phyloP scores from a whole-genome alignment of 2,888 invertebrate species.

The Synergus gifuensis region DNA sequence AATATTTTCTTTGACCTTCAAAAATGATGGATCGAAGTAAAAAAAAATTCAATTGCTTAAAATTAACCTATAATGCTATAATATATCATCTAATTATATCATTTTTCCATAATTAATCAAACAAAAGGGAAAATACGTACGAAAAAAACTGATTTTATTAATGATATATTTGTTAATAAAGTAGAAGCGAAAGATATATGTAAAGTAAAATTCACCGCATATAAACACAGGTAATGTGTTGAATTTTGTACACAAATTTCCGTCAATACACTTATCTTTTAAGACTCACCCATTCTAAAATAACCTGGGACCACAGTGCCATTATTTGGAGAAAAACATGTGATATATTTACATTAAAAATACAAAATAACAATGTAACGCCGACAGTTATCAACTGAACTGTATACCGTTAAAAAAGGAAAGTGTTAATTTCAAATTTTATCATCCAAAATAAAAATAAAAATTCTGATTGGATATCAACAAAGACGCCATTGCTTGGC shows the following conservation, averaged over 20 bases:
- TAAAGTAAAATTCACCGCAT: not conserved
- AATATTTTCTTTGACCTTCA: not conserved
- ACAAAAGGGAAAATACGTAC: not conserved
- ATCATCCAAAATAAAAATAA: not conserved
- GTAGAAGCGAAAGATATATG: not conserved
- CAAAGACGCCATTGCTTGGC: not conserved
- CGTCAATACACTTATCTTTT: not conserved
- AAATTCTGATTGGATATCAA: not conserved
- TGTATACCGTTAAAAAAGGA: not conserved
- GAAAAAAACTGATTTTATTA: not conserved
- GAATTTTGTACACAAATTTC: not conserved
- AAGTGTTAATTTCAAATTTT: not conserved
- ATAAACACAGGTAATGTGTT: not conserved
- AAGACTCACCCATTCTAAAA: slow-evolving; percentile 53
- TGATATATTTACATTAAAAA: slow-evolving; percentile 27
- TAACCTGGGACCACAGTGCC: slow-evolving; percentile 52
- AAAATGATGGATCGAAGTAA: not conserved
- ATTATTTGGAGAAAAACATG: slow-evolving; percentile 39
- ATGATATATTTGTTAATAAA: not conserved
- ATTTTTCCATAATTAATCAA: not conserved
- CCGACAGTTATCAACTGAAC: not conserved
- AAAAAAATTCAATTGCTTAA: not conserved
- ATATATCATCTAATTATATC: not conserved
- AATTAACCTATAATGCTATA: not conserved
- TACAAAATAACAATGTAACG: slow-evolving; percentile 1